Evolutionary conservation across 2,888 invertebrate genomes (phyloP), one percentile per base, ranked within the genome.

Genomic region (Drosophila picticornis): DNA sequence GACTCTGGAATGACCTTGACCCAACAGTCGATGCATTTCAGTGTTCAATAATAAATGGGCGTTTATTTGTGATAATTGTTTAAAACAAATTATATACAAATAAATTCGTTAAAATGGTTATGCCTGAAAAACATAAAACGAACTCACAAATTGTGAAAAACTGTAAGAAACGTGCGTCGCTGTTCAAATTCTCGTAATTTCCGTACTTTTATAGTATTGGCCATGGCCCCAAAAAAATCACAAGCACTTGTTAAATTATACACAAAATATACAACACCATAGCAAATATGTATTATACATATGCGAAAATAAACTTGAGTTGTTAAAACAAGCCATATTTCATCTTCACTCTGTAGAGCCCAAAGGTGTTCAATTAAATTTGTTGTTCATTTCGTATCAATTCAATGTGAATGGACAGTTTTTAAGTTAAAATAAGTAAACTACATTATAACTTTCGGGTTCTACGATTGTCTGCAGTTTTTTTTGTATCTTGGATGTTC

Each of bases 141-240:
- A 52, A 38, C 55, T 66, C 31, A 31, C 53, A 67, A 71, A 60
- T 56, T 62, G 53, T 61, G 61, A 43, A 46, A 77, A 55, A 7
- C 52, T 69, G 67, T 61, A 43, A 59, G 66, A 75, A 80, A 72
- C 78, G 77, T 88, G 77, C 75, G 83, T 69, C 56, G 70, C 56
- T 62, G 72, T 43, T 67, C 57, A 46, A 66, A 51, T 51, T 57
- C 55, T 71, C 38, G 50, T 68, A 66, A 77, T 88, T 88, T 88
- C 88, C 81, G 84, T 86, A 72, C 57, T 71, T 74, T 62, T 74
- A 55, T 69, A 61, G 56, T 53, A 77, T 83, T 86, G 72, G 63
- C 86, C 81, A 71, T 84, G 86, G 83, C 86, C 83, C 67, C 31
- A 66, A 86, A 82, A 63, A 82, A 71, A 22, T 71, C 80, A 50